Percentiles rank a stretch among this genome's conserved stretches.
Evolutionary conservation across 2,888 invertebrate species (phyloP).

Genomic region (Electrophaes corylata): DNA sequence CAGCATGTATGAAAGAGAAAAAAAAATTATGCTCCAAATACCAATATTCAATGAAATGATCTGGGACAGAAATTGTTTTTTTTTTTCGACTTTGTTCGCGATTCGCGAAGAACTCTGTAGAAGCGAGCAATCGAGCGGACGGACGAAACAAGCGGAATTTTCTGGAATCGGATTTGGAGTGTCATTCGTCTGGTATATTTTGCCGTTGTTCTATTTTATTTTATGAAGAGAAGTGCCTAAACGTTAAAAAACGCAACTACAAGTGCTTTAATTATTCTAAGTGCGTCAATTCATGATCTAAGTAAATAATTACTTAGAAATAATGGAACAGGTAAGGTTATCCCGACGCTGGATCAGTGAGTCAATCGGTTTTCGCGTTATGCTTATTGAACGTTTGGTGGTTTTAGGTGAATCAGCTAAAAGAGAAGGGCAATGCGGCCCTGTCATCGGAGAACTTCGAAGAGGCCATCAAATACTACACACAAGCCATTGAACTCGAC

Average conservation of each 20-base stretch:
- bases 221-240: conserved; percentile 13
- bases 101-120: background rate
- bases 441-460: conserved; percentile 90
- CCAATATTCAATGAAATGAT: no score
- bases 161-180: conserved; percentile 80
- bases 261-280: conserved; percentile 35
- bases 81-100: conserved; percentile 29
- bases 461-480: conserved; percentile 91
- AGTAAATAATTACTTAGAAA: conserved; percentile 41
- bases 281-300: conserved; percentile 32
- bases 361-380: conserved; percentile 35
- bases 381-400: conserved; percentile 32
- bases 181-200: conserved; percentile 54
- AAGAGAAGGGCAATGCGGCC: conserved; percentile 94
- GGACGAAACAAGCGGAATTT: conserved; percentile 57
- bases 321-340: conserved; percentile 81
- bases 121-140: background rate
- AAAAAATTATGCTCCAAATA: no score
- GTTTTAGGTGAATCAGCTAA: conserved; percentile 90
- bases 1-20: no score
- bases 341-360: conserved; percentile 45
- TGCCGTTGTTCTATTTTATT: conserved; percentile 12
- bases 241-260: conserved; percentile 22
- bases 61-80: no score
- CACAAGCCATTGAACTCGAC: conserved; percentile 92